These are phyloP conservation scores for Grammomys dolichurus DNA, from an alignment of 2,113 vertebrate genomes.

Conservation along the genomic window DNA sequence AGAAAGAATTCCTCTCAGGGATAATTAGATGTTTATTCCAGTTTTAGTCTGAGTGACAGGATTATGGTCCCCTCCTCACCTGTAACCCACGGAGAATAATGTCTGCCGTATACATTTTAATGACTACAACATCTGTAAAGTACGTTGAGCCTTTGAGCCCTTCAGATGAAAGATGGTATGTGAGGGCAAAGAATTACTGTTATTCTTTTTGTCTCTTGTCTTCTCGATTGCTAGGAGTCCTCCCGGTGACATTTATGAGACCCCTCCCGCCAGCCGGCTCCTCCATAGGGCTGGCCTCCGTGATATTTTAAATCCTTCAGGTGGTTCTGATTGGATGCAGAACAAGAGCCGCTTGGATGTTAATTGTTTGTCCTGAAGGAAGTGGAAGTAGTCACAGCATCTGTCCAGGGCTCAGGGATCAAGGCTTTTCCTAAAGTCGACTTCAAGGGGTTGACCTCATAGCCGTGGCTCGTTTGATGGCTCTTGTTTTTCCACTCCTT, in stretches of 20 bases:
- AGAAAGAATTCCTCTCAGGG: constrained; percentile 81
- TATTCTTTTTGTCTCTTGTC: constrained; percentile 80
- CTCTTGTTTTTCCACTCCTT: constrained; percentile 36
- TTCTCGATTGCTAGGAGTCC: constrained; percentile 61
- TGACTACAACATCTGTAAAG: constrained; percentile 79
- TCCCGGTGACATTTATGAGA: constrained; percentile 75
- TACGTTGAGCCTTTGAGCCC: constrained; percentile 80
- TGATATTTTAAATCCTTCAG: constrained; percentile 74
- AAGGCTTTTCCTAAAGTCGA: constrained; percentile 50
- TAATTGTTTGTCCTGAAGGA: constrained; percentile 68
- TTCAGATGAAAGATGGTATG: constrained; percentile 80
- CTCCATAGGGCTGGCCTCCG: constrained; percentile 42
- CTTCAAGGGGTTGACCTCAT: neutral
- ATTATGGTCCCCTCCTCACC: constrained; percentile 70
- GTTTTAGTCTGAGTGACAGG: constrained; percentile 82
- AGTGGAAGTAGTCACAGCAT: constrained; percentile 28
- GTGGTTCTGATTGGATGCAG: constrained; percentile 68
- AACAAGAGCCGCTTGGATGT: constrained; percentile 54
- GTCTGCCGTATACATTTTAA: constrained; percentile 75
- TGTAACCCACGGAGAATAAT: constrained; percentile 77
- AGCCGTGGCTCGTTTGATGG: neutral
- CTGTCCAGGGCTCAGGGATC: constrained; percentile 54
- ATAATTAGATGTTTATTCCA: constrained; percentile 80
- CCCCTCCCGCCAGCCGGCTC: constrained; percentile 75
- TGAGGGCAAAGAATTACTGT: constrained; percentile 77